Conservation (phyloP, 2,113 vertebrate species). For the Globicephala melas region DNA sequence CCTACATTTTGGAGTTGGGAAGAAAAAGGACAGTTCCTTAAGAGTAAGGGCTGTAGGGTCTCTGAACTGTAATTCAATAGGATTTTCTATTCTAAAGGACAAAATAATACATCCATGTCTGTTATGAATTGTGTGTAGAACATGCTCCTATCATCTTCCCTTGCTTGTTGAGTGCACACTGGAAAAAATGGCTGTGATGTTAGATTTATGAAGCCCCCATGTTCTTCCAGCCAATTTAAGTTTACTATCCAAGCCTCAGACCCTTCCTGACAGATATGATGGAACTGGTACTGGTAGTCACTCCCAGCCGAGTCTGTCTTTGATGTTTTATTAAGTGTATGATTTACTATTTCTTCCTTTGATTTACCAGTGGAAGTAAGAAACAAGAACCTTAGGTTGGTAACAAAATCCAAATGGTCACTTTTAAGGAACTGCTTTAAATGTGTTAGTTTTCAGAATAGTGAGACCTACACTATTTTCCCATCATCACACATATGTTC, state of each 20-base stretch:
- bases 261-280: constrained; percentile 19
- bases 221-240: not conserved
- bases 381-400: constrained; percentile 38
- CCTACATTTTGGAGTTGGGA: not conserved
- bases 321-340: constrained; percentile 69
- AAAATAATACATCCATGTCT: not conserved
- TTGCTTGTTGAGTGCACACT: not conserved
- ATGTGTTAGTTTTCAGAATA: constrained; percentile 21
- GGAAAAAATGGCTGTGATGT: not conserved
- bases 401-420: constrained; percentile 54
- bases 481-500: not conserved
- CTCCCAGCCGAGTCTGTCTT: constrained; percentile 57
- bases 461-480: not conserved
- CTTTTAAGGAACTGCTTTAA: constrained; percentile 17
- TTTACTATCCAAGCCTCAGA: constrained; percentile 9
- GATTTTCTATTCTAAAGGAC: not conserved
- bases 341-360: constrained; percentile 58
- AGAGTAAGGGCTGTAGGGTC: not conserved
- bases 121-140: not conserved
- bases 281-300: constrained; percentile 25
- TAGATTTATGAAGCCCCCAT: constrained; percentile 41
- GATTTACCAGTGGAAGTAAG: constrained; percentile 42
- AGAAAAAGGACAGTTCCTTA: not conserved
- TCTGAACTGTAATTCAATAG: not conserved
- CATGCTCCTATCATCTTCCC: not conserved